Evolutionary conservation across 2,113 vertebrate species (phyloP).

Genomic region (Menidia beryllina): DNA sequence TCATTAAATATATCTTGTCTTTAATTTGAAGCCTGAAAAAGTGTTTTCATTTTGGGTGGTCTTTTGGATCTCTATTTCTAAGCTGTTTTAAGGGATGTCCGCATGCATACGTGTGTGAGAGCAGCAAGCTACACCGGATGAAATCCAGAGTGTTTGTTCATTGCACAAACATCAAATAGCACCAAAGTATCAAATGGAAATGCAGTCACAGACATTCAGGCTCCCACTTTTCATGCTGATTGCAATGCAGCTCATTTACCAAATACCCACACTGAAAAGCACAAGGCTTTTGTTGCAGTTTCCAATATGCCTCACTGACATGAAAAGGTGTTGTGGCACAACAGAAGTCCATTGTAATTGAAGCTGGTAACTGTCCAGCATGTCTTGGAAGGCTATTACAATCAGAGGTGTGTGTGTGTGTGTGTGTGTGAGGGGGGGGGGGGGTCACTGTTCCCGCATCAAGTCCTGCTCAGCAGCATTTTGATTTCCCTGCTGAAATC

Average conservation of each 20-base stretch:
- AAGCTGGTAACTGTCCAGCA: conserved; percentile 45
- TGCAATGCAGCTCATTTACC: background rate
- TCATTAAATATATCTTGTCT: background rate
- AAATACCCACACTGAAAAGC: background rate
- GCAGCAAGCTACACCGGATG: conserved; percentile 4
- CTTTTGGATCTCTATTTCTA: background rate
- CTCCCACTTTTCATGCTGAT: background rate
- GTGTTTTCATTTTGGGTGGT: background rate
- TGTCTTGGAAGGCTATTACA: conserved; percentile 40
- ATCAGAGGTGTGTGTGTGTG: conserved; percentile 21
- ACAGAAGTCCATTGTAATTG: conserved; percentile 20
- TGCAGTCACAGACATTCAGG: background rate
- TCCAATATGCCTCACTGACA: conserved; percentile 13
- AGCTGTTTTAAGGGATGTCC: background rate
- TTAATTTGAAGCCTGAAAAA: background rate
- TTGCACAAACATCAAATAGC: background rate
- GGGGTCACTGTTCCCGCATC: conserved; percentile 52
- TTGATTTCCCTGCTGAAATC: conserved; percentile 70
- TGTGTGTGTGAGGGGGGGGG: conserved; percentile 9
- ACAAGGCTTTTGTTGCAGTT: conserved; percentile 10
- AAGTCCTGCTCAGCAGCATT: conserved; percentile 56
- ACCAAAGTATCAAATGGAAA: conserved; percentile 20
- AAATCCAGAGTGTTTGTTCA: conserved; percentile 13
- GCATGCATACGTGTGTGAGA: conserved; percentile 1
- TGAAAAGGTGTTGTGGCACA: conserved; percentile 19